Base-by-base conservation (phyloP, 2,888 invertebrate species). In the Heteromyza rotundicornis region DNA sequence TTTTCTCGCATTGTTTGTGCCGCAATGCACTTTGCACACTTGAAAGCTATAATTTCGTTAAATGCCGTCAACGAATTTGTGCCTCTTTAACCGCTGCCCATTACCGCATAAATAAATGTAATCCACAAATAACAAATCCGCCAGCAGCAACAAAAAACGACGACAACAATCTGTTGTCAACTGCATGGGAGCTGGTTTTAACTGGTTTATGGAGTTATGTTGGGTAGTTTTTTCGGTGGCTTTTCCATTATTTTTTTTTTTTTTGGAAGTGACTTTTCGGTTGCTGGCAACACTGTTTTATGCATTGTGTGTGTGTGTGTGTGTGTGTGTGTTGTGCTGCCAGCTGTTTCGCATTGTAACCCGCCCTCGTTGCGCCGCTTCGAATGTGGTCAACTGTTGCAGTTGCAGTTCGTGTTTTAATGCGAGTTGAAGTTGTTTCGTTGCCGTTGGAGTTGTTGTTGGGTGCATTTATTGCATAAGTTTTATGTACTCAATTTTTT, bases 51-150 rank as follows among this genome's bases (percentile, higher is more conserved):
- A 27, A 27, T 27, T 27, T 27, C 27, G 27, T 27, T 27, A 7
- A 27, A 27, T 27, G 10, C 27, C 10, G 27, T 10, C 27, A 27
- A 27, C 27, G 10, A 27, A 27, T 27, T 27, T 27, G 27, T 27
- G 27, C 27, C 27, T 27, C 10, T 27, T 27, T 27, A 27, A 27
- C 27, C 27, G 27, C 27, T 5, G 10, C 5, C 27, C 27, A 40
- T 40, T 40, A 40, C 40, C 40, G 40, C 40, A 40, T 40, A 40
- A 40, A 40, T 40, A 40, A 40, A 40, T 40, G 40, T 40, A 40
- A 40, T 40, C 40, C 40, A 40, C n/a, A 40, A 40, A n/a, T n/a
- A 40, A n/a, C 40, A n/a, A 40, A 40, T 40, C 40, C 40, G n/a
- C 40, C 40, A 40, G 3, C 40, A n/a, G 14, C 40, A 40, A n/a